A percentile compares a stretch with the other conserved stretches of the same genome.
phyloP scores from a whole-genome alignment of 2,797 vertebrate genomes.

The Schizopygopsis pylzovi region DNA sequence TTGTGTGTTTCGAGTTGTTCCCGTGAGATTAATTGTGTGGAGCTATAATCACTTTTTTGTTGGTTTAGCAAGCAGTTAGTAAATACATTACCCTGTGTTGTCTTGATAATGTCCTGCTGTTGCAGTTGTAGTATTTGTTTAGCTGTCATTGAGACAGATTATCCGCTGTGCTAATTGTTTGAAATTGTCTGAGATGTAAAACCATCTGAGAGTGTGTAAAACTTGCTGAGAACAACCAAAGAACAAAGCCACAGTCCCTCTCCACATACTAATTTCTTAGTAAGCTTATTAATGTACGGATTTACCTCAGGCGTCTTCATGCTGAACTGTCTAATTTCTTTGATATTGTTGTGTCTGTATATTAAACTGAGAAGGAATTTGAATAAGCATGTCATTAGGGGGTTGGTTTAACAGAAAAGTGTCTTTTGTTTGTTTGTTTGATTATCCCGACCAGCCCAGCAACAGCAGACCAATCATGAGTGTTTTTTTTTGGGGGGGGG shows the following conservation, averaged over 20 bases:
- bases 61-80: conserved; percentile 51
- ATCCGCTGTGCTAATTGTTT: conserved; percentile 62
- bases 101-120: conserved; percentile 45
- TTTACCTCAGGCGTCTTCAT: not conserved
- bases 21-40: conserved; percentile 56
- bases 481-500: not conserved
- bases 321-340: not conserved
- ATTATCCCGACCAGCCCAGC: not conserved
- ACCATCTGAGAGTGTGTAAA: conserved; percentile 6
- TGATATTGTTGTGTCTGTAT: not conserved
- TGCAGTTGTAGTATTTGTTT: conserved; percentile 61
- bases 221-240: conserved; percentile 15
- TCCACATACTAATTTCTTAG: not conserved
- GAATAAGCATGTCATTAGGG: not conserved
- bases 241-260: conserved; percentile 23
- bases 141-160: conserved; percentile 65
- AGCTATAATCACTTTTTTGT: conserved; percentile 55
- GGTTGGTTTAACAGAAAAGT: not conserved
- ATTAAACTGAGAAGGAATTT: not conserved
- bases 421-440: not conserved
- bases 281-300: not conserved
- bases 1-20: conserved; percentile 42
- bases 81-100: conserved; percentile 54
- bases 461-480: not conserved
- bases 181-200: conserved; percentile 54